A percentile compares a stretch with the other conserved stretches of the same genome.
These are phyloP conservation scores for Graptemys geographica DNA, from an alignment of 2,797 vertebrate genomes.

Conservation along the genomic window DNA sequence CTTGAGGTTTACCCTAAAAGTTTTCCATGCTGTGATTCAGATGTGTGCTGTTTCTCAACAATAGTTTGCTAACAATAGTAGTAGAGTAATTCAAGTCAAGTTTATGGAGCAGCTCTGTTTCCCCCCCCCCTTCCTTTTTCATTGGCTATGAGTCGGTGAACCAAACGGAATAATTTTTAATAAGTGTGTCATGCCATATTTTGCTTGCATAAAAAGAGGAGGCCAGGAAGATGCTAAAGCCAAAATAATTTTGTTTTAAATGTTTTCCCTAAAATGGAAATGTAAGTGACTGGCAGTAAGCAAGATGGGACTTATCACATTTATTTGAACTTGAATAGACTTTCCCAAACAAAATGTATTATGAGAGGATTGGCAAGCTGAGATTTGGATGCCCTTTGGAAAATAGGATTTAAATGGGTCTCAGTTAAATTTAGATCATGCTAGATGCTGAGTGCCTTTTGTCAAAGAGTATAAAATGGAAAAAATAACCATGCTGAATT, in stretches of 20 bases:
- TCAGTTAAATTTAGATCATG: conserved; percentile 9
- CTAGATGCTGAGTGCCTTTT: not conserved
- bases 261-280: not conserved
- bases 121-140: not conserved
- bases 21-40: not conserved
- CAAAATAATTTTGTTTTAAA: not conserved
- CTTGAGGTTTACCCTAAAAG: not conserved
- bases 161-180: not conserved
- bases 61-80: not conserved
- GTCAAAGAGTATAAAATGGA: not conserved
- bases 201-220: not conserved
- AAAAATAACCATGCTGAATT: not conserved
- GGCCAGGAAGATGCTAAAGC: not conserved
- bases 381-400: not conserved
- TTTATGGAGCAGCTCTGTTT: not conserved
- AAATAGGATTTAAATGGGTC: not conserved
- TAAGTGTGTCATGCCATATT: not conserved
- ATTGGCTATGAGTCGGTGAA: not conserved
- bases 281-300: not conserved
- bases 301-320: not conserved
- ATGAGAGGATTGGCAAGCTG: not conserved
- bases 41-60: not conserved
- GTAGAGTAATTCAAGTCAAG: not conserved
- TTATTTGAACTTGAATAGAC: not conserved
- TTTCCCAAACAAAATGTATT: not conserved